Conservation (phyloP, 2,888 invertebrate species). For the Metalampra italica region DNA sequence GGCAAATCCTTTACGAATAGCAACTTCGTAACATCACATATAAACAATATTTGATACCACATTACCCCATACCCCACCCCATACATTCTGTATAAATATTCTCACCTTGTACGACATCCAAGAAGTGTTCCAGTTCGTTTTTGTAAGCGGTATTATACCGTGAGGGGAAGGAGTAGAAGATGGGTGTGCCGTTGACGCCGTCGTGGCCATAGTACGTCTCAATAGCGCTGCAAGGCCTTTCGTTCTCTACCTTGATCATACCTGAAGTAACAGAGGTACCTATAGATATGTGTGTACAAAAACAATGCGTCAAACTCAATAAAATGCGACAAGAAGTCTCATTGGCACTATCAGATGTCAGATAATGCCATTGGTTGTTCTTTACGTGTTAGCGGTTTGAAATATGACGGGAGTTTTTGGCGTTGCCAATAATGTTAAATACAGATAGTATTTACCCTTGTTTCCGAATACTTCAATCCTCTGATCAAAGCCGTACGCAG, state of each 20-base stretch:
- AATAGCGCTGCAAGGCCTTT: constrained; percentile 67
- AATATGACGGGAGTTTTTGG: too few species aligned
- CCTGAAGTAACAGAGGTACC: constrained; percentile 29
- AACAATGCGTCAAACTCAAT: too few species aligned
- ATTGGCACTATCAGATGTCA: too few species aligned
- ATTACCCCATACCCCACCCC: too few species aligned
- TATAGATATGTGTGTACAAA: not conserved
- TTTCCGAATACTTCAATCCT: constrained; percentile 82
- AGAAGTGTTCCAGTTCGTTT: constrained; percentile 79
- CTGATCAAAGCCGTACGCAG: constrained; percentile 83
- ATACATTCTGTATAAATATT: not conserved
- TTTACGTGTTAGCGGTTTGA: too few species aligned
- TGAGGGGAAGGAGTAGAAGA: constrained; percentile 80
- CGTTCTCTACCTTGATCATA: constrained; percentile 75
- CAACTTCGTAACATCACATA: too few species aligned
- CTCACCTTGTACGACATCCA: constrained; percentile 75
- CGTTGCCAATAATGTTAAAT: not conserved
- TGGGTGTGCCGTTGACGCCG: constrained; percentile 66
- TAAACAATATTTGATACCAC: too few species aligned
- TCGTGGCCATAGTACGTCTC: constrained; percentile 53
- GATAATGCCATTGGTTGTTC: too few species aligned
- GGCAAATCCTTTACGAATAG: too few species aligned
- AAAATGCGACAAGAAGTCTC: too few species aligned
- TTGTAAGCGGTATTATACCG: constrained; percentile 75
- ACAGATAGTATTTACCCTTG: constrained; percentile 67